Conservation (phyloP, 2,113 vertebrate species). For the Hydrolagus affinis region DNA sequence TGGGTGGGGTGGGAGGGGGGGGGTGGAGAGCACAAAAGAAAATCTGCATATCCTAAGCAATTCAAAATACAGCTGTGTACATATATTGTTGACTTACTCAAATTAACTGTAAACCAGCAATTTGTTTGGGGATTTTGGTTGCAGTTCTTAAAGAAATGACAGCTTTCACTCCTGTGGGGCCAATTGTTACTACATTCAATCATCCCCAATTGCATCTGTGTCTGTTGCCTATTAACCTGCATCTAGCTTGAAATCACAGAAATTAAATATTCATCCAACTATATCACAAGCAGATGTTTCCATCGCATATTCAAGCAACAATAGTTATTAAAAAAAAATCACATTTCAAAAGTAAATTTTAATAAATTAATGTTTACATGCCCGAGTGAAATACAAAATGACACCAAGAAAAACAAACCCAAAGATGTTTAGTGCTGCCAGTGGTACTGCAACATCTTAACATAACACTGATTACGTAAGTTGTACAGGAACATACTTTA, state of each 20-base stretch:
- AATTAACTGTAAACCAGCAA: neutral
- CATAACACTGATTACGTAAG: slow-evolving; percentile 63
- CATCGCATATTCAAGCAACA: neutral
- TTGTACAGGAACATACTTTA: slow-evolving; percentile 50
- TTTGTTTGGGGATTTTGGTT: neutral
- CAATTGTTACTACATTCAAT: slow-evolving; percentile 6
- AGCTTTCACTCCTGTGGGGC: neutral
- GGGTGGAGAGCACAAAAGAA: neutral
- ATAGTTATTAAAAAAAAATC: slow-evolving; percentile 25
- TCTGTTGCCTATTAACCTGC: neutral
- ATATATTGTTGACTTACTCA: neutral
- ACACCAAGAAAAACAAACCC: slow-evolving; percentile 59
- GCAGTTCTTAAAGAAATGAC: neutral
- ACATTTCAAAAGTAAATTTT: slow-evolving; percentile 75
- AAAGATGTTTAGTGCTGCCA: slow-evolving; percentile 57
- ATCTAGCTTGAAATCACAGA: neutral
- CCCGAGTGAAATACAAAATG: slow-evolving; percentile 79
- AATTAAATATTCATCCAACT: slow-evolving; percentile 9
- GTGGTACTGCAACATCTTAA: slow-evolving; percentile 60
- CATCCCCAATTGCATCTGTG: neutral
- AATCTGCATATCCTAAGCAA: neutral
- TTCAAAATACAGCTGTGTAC: neutral
- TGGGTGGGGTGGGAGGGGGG: too few relatives aligned
- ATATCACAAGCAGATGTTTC: neutral
- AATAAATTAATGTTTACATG: slow-evolving; percentile 97